Conservation (phyloP, 2,113 vertebrate species). For the Trogon melanurus region DNA sequence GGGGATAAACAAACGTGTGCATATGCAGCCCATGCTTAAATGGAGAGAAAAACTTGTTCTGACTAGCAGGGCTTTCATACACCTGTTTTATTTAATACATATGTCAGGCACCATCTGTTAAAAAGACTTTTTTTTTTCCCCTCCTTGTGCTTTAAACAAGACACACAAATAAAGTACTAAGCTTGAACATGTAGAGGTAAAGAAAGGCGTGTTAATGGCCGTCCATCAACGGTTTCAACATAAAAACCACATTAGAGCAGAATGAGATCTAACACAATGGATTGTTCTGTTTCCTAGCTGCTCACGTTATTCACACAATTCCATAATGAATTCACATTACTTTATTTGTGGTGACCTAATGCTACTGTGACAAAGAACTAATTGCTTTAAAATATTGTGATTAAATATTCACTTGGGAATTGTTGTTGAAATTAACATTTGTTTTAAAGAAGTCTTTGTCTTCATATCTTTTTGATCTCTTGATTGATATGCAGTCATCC, state of each 20-base stretch:
- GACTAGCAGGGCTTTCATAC: neutral
- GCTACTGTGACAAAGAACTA: neutral
- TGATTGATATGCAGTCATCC: slow-evolving; percentile 11
- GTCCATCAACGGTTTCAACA: slow-evolving; percentile 28
- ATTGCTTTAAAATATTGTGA: slow-evolving; percentile 13
- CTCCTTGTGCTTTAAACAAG: neutral
- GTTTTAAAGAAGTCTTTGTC: slow-evolving; percentile 8
- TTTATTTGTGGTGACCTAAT: slow-evolving; percentile 27
- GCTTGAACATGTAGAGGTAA: neutral
- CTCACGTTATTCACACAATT: neutral
- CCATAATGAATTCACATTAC: neutral
- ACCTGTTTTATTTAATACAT: slow-evolving; percentile 11
- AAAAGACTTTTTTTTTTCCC: neutral
- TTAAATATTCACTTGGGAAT: neutral
- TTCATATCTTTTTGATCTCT: slow-evolving; percentile 26
- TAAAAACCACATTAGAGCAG: slow-evolving; percentile 25
- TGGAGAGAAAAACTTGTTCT: neutral
- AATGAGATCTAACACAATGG: slow-evolving; percentile 34
- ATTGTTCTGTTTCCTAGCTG: slow-evolving; percentile 23
- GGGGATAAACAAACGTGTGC: slow-evolving; percentile 26
- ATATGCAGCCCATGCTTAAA: neutral
- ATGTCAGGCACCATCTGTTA: slow-evolving; percentile 28
- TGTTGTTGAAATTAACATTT: neutral
- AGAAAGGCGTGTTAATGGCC: neutral
- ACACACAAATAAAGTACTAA: neutral